Conservation (phyloP, 2,797 vertebrate species). For the Diceros bicornis region DNA sequence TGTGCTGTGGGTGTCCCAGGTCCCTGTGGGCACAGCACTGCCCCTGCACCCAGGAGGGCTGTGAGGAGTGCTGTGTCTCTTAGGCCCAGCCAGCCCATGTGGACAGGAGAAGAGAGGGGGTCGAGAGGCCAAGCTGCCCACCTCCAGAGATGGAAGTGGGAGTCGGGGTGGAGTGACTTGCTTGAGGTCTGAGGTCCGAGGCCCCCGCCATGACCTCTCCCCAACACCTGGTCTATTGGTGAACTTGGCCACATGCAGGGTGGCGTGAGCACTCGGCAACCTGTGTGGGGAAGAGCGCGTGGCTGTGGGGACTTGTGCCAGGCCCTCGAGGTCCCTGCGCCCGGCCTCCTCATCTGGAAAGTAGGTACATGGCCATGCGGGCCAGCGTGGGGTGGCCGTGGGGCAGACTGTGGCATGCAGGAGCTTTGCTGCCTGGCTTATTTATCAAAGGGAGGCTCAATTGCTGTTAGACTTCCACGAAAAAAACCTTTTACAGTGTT, state of each 20-base stretch:
- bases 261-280: not conserved
- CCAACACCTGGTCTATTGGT: not conserved
- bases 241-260: not conserved
- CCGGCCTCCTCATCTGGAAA: not conserved
- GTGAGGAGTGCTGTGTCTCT: not conserved
- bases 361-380: no score
- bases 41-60: rapidly evolving
- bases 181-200: not conserved
- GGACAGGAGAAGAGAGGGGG: not conserved
- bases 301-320: not conserved
- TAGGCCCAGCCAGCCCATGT: not conserved
- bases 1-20: not conserved
- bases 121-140: not conserved
- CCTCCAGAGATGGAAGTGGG: not conserved
- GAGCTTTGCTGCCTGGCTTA: not conserved
- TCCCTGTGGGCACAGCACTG: not conserved
- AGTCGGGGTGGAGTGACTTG: not conserved
- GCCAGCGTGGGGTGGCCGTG: rapidly evolving
- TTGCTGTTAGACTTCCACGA: not conserved
- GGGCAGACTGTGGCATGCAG: not conserved
- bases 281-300: rapidly evolving
- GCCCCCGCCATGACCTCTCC: not conserved
- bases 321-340: not conserved
- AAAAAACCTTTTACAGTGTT: rapidly evolving
- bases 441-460: not conserved